Base-by-base conservation (phyloP, 2,113 vertebrate species). In the Ammodytes dubius region DNA sequence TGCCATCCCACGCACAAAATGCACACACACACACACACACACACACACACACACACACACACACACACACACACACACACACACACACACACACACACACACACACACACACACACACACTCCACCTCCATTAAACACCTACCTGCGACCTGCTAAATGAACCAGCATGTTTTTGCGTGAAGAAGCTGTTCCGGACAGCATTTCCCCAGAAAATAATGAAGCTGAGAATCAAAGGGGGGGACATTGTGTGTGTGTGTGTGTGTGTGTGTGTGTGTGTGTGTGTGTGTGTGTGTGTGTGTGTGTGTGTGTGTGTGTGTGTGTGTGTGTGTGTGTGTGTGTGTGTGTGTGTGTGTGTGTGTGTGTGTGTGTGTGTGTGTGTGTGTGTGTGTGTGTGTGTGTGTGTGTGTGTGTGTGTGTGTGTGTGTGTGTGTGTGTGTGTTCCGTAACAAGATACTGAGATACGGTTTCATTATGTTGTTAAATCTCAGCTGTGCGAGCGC, bases 161-260 rank as follows among this genome's bases (percentile, higher is more conserved):
- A 60, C 58, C 9, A 17, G 76, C 53, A 70, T 77, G 56, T 75
- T 85, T 86, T 73, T 71, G 15, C 81, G 54, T 49, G 57, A 59
- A 43, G 57, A 59, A 43, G 35, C 56, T 19, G 15, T 61, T 43
- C 63, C 8, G 35, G 54, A 68, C 35, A 67, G 61, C 37, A 45
- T 85, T 85, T 86, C 58, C 9, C 40, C 56, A 45, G 52, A 84
- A 81, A 40, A 42, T 79, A 81, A 90, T 74, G 82, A 89, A 77
- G 69, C 58, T n/a, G 77, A 71, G 70, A 86, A 83, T 84, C 70
- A 67, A 79, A 84, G 13, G 19, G 58, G 49, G 39, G 67, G 0
- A 1, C 60, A 53, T 63, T 46, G 19, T 53, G 8, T 47, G 70
- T 39, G 8, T 59, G 37, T 39, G 66, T 60, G 12, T 43, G n/a